Base-by-base conservation (phyloP, 2,113 vertebrate species). In the Pedionomus torquatus region DNA sequence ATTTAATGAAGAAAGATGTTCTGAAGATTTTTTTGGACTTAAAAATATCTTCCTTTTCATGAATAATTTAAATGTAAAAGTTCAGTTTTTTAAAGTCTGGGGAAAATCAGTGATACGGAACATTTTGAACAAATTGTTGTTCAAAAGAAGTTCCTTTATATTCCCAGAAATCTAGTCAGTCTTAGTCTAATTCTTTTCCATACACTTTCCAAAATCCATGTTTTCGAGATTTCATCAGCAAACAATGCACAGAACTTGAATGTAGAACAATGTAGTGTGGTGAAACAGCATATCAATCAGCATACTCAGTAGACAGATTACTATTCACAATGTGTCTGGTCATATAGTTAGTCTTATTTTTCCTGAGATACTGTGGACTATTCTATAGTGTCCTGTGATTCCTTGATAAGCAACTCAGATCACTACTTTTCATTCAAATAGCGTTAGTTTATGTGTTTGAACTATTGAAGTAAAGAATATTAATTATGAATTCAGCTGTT, bases 401-500 rank as follows among this genome's bases (percentile, higher is more conserved):
- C 76, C 17, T 93, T 78, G 5, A 16, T 72, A 87, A 87, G 79
- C 48, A 94, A 31, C 31, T 89, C 74, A 35, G 37, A 24, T 66
- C 58, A 75, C 30, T 79, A 12, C 5, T 96, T 93, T 94, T 91
- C 60, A 84, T 97, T 89, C 33, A 70, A 64, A 43, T 60, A 60
- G 15, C 28, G 11, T n/a, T 58, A 19, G 49, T 78, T 71, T 83
- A 66, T 58, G 17, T 79, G 20, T 48, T 72, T 83, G 49, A 86
- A 70, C 52, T 75, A 51, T 2, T 87, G 71, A 88, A 83, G 57
- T 51, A 82, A 78, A 91, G 63, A 96, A 63, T 89, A 95, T 84
- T 94, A 92, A 90, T 90, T 93, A 86, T 84, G 43, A 82, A 93
- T 92, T 95, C 71, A 3, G 0, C 25, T 83, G 37, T 88, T 93